A percentile compares a stretch with the other conserved stretches of the same genome.
These are phyloP conservation scores for Telmatherina bonti DNA, from an alignment of 2,797 vertebrate genomes.

Conservation along the genomic window DNA sequence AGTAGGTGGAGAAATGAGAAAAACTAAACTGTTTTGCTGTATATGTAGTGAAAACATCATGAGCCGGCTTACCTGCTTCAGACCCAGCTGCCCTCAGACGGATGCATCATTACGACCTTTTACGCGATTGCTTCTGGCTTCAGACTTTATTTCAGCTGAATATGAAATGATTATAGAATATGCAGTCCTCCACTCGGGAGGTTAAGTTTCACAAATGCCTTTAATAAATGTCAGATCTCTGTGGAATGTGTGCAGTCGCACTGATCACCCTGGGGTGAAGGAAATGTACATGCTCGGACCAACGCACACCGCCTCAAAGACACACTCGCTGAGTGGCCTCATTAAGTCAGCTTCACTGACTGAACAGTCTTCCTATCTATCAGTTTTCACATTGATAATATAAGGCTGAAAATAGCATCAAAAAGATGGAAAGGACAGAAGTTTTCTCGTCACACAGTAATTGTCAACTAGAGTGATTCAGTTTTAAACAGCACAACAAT, in stretches of 20 bases:
- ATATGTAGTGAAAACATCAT: slow-evolving; percentile 5
- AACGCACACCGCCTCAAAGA: slow-evolving; percentile 22
- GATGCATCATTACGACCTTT: slow-evolving; percentile 59
- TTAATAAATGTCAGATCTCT: slow-evolving; percentile 69
- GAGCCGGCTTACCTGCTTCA: slow-evolving; percentile 34
- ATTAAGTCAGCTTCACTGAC: slow-evolving; percentile 18
- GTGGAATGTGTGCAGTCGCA: slow-evolving; percentile 28
- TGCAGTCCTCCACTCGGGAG: slow-evolving; percentile 45
- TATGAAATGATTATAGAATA: slow-evolving; percentile 56
- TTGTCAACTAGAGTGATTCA: slow-evolving; percentile 20
- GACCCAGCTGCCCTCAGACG: slow-evolving; percentile 32
- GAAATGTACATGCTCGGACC: slow-evolving; percentile 27
- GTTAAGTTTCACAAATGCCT: slow-evolving; percentile 62
- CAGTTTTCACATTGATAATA: slow-evolving; percentile 11
- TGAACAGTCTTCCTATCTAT: slow-evolving; percentile 10
- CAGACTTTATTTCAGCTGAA: slow-evolving; percentile 46
- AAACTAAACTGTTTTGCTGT: not conserved
- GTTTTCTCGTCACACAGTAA: slow-evolving; percentile 9
- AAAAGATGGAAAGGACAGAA: slow-evolving; percentile 5
- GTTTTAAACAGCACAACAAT: slow-evolving; percentile 10
- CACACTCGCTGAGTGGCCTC: slow-evolving; percentile 8
- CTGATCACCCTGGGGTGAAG: slow-evolving; percentile 50
- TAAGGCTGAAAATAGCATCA: slow-evolving; percentile 8
- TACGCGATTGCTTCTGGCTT: slow-evolving; percentile 51
- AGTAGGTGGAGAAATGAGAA: not conserved